Base-by-base conservation (phyloP, 64 coral and sea anemone species). In the Trachythela sp. region DNA sequence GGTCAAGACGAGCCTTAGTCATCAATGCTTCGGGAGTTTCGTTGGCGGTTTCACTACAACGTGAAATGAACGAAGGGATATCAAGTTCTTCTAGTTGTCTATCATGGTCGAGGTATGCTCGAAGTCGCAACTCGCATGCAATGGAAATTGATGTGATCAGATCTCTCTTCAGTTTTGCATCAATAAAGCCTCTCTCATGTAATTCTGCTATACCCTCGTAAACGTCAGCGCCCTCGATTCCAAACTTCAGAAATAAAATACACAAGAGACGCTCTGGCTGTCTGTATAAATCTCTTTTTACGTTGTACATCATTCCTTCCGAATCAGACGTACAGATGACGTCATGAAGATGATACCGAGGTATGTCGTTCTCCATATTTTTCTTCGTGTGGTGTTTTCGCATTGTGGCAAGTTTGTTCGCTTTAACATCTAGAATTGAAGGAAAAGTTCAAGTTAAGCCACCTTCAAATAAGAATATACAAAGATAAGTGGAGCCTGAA, bases 21-120 rank as follows among this genome's bases (percentile, higher is more conserved):
- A 26, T 64, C 56, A 17, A 18, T 24, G 56, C 15, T 64, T 64
- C 56, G 24, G 56, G 26, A 64, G 56, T 26, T 64, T 64, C 56
- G 56, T 20, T 24, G 18, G 56, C 56, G 22, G 56, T 64, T 64
- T 64, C 56, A 26, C 20, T 64, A 64, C 56, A 64, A 64, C 56
- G 22, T 24, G 56, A 20, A 22, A 64, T 64, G 56, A 64, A 64
- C 56, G 56, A 64, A 64, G 56, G 56, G 5, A 64, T 64, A 26
- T 64, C 56, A 64, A 64, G 56, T 64, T 64, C 56, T 64, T 64
- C 56, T 27, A 64, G 56, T 64, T 64, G 56, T 64, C 56, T 64
- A 26, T 64, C 56, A 64, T 64, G 26, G 56, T 64, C 56, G 24
- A 64, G 56, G 24, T 64, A 64, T 18, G 56, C 15, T 64, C 56